Conservation (phyloP, 37 sponge, comb jelly and placozoan genomes). For the Hexactinellida sp. region DNA sequence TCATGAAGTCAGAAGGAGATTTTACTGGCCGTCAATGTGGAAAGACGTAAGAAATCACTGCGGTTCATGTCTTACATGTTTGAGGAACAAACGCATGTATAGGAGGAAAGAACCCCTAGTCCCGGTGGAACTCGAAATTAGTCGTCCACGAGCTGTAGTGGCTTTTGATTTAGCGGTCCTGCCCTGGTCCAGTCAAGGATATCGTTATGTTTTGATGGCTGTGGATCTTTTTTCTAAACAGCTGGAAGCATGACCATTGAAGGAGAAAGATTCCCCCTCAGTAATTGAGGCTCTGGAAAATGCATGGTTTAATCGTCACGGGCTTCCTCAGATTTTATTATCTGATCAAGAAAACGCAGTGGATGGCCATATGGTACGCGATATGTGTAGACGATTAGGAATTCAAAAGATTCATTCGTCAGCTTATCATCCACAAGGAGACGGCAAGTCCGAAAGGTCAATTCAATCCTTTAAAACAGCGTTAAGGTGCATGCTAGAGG, state of each 20-base stretch:
- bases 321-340: background rate
- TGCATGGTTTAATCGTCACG: background rate
- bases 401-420: constrained; percentile 4
- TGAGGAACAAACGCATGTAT: background rate
- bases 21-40: background rate
- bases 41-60: background rate
- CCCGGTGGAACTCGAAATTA: background rate
- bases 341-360: background rate
- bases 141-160: background rate
- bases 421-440: background rate
- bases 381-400: background rate
- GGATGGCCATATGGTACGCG: background rate
- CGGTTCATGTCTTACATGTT: background rate
- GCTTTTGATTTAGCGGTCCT: background rate
- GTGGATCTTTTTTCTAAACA: background rate
- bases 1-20: background rate
- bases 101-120: background rate
- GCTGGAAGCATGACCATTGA: background rate
- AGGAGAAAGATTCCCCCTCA: background rate
- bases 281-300: background rate
- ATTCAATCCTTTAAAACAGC: background rate
- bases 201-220: background rate
- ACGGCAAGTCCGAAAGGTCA: background rate
- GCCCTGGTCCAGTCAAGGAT: background rate
- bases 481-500: background rate